Evolutionary conservation across 2,797 vertebrate species (phyloP).

Genomic region (Cephalopachus bancanus): DNA sequence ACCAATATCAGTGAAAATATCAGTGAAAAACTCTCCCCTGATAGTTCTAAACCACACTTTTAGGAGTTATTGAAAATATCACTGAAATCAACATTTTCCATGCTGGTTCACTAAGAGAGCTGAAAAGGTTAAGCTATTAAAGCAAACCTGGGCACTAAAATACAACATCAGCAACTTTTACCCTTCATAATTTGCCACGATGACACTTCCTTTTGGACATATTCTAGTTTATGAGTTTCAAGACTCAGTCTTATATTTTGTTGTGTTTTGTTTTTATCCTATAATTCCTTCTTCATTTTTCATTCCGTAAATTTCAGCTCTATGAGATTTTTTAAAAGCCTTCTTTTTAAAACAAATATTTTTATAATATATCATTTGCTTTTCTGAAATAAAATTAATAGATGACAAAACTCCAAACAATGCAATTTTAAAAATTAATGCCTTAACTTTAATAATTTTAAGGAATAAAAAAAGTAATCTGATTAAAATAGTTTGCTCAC

Average conservation of each 20-base stretch:
- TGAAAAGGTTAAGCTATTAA: slow-evolving; percentile 7
- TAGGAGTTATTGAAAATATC: slow-evolving; percentile 4
- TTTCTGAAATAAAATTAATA: slow-evolving; percentile 55
- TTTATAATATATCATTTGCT: neutral
- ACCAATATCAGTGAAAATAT: slow-evolving; percentile 3
- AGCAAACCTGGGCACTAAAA: neutral
- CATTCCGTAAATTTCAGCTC: neutral
- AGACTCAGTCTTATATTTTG: neutral
- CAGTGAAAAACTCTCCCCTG: slow-evolving; percentile 42
- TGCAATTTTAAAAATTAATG: slow-evolving; percentile 9
- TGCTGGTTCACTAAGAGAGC: neutral
- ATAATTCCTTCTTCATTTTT: neutral
- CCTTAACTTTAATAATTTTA: slow-evolving; percentile 30
- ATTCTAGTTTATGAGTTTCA: neutral
- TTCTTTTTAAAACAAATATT: neutral
- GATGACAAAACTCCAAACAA: neutral
- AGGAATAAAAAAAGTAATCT: slow-evolving; percentile 21
- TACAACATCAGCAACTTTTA: neutral
- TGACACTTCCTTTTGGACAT: neutral
- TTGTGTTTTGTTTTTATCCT: neutral
- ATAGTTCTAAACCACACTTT: slow-evolving; percentile 9
- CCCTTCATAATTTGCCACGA: neutral
- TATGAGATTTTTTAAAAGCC: neutral
- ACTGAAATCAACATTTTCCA: neutral
- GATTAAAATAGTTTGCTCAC: neutral